A percentile compares a stretch with the other conserved stretches of the same genome.
These are phyloP conservation scores for Chironomus striatipennis DNA, from an alignment of 1,140 invertebrate species.

Conservation along the genomic window DNA sequence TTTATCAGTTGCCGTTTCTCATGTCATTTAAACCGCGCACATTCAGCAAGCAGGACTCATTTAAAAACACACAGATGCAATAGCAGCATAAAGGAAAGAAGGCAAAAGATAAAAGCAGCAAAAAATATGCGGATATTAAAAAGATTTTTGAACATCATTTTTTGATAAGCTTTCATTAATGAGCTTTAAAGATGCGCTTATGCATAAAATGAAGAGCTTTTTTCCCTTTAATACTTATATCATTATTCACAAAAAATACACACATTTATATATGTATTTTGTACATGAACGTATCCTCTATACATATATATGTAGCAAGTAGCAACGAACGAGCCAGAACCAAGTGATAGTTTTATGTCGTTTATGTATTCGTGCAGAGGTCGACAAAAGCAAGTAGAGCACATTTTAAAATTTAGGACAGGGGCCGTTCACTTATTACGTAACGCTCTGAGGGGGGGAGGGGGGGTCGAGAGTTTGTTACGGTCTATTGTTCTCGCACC, in stretches of 20 bases:
- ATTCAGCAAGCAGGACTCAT: background rate
- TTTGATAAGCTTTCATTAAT: constrained; percentile 22
- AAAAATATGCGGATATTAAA: background rate
- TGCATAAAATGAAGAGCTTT: constrained; percentile 17
- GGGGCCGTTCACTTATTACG: too few species aligned
- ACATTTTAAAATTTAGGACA: constrained; percentile 14
- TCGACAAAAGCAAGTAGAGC: constrained; percentile 6
- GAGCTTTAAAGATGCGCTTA: constrained; percentile 23
- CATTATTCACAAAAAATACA: background rate
- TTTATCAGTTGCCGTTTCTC: too few species aligned
- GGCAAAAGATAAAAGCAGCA: background rate
- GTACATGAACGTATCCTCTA: background rate
- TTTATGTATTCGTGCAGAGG: constrained; percentile 5
- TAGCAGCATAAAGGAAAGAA: background rate
- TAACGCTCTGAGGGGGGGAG: too few species aligned
- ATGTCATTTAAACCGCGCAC: background rate
- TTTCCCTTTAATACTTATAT: background rate
- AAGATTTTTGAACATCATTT: background rate
- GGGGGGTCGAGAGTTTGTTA: too few species aligned
- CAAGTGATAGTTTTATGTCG: constrained; percentile 1
- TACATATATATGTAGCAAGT: background rate
- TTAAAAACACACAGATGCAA: too few species aligned
- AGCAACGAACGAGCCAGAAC: background rate
- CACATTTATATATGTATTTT: too few species aligned
- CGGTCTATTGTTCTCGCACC: too few species aligned